Evolutionary conservation across 2,888 invertebrate species (phyloP), one percentile per base, ranked within the genome.

Genomic region (Lymantria dispar): DNA sequence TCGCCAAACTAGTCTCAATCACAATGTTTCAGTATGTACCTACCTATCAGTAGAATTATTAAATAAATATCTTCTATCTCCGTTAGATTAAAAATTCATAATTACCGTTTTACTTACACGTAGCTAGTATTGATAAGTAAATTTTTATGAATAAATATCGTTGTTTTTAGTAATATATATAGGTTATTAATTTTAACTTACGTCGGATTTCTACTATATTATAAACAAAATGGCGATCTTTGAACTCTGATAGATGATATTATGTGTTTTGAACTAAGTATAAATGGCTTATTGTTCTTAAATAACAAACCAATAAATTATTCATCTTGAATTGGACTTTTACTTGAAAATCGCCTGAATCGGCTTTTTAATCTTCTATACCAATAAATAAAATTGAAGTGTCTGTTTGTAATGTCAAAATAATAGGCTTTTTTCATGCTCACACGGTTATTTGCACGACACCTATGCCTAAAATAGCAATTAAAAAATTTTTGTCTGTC

Each of bases 231-330:
- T 69, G 72, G 64, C 70, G 72, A 80, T 78, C 74, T 85, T 82
- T 75, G 66, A 83, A 72, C 77, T 83, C 75, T 83, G 61, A 82
- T 84, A 84, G 81, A 78, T 74, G 70, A 22, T 50, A 70, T 70
- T 72, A 78, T 78, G 78, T 85, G 78, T 85, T 86, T 87, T 78
- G 70, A 81, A 82, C 68, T 86, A 81, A 79, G 75, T 84, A 76
- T 84, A 72, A 74, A 84, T 83, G 81, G 89, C 90, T 89, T 89
- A 87, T 81, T 80, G 83, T 84, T 83, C 87, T 87, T 83, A 74
- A 76, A 78, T 79, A 78, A 83, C 70, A 80, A 84, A 83, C 83
- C 75, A 89, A 87, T 87, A 87, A 89, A 87, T 81, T 78, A 80
- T 83, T 88, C 76, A 89, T 85, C 83, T 84, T 80, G 70, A 82